phyloP scores from a whole-genome alignment of 2,113 vertebrate genomes.

The Trinectes maculatus region DNA sequence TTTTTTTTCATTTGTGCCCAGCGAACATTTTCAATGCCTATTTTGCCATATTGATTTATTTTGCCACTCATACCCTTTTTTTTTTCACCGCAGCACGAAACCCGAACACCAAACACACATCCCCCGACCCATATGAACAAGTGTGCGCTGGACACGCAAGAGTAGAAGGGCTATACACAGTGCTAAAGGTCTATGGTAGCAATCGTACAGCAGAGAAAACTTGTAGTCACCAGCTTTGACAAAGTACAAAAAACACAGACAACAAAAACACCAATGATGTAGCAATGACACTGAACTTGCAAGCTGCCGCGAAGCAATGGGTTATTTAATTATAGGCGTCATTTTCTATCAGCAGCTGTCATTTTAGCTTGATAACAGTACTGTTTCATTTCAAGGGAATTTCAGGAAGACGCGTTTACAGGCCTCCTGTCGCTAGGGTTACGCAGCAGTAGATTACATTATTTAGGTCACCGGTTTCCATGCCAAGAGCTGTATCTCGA shows the following conservation, averaged over 20 bases:
- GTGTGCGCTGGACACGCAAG: conserved; percentile 64
- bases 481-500: conserved; percentile 75
- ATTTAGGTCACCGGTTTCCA: conserved; percentile 60
- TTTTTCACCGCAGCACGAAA: conserved; percentile 1
- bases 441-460: conserved; percentile 30
- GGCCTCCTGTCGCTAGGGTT: conserved; percentile 39
- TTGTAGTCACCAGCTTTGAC: conserved; percentile 62
- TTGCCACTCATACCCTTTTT: conserved; percentile 17
- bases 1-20: conserved; percentile 28
- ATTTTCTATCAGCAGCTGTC: conserved; percentile 37
- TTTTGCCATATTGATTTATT: conserved; percentile 20
- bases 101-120: conserved; percentile 20
- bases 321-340: conserved; percentile 31
- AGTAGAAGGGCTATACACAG: conserved; percentile 73
- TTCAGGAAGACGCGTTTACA: conserved; percentile 41
- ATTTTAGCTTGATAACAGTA: conserved; percentile 27
- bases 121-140: conserved; percentile 45
- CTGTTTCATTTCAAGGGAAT: conserved; percentile 32
- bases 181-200: conserved; percentile 49
- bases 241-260: conserved; percentile 15
- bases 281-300: conserved; percentile 56
- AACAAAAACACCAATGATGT: conserved; percentile 33
- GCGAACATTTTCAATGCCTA: conserved; percentile 26
- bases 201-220: conserved; percentile 40
- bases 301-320: conserved; percentile 41